A percentile compares a stretch with the other conserved stretches of the same genome.
Evolutionary conservation across 64 coral and sea anemone genomes (phyloP).

Genomic region (Catalaphyllia jardinei): DNA sequence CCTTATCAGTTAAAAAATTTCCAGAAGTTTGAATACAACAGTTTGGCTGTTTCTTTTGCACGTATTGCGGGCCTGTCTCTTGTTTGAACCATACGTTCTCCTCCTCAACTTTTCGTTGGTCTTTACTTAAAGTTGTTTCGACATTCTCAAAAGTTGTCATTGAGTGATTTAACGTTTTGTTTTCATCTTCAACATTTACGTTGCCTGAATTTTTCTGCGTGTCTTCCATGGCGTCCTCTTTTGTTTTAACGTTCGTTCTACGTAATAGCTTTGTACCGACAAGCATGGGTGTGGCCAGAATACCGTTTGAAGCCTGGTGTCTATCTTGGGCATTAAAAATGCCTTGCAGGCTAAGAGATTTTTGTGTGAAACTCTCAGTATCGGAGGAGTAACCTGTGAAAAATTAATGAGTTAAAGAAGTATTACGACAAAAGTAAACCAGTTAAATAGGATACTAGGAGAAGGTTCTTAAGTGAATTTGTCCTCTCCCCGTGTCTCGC

Average conservation of each 20-base stretch:
- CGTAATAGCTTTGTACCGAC: neutral
- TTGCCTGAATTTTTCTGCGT: neutral
- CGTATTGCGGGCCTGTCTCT: neutral
- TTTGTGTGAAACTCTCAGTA: neutral
- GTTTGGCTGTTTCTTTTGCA: neutral
- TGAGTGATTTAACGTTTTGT: neutral
- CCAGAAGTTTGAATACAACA: neutral
- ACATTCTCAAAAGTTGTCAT: neutral
- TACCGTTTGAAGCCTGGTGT: neutral
- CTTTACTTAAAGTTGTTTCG: neutral
- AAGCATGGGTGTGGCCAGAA: slow-evolving; percentile 32
- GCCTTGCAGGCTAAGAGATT: neutral
- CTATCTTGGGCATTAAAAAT: neutral
- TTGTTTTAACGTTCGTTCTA: neutral
- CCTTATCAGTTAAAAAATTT: neutral
- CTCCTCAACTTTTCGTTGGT: neutral
- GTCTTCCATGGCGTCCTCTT: neutral
- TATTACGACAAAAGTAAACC: neutral
- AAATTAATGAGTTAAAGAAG: neutral
- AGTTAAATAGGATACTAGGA: neutral
- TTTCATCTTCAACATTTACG: neutral
- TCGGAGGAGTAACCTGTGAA: slow-evolving; percentile 52
- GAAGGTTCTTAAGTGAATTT: no score
- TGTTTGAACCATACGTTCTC: neutral
- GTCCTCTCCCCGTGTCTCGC: no score